phyloP scores from a whole-genome alignment of 2,797 vertebrate genomes.

The Argyrosomus regius region DNA sequence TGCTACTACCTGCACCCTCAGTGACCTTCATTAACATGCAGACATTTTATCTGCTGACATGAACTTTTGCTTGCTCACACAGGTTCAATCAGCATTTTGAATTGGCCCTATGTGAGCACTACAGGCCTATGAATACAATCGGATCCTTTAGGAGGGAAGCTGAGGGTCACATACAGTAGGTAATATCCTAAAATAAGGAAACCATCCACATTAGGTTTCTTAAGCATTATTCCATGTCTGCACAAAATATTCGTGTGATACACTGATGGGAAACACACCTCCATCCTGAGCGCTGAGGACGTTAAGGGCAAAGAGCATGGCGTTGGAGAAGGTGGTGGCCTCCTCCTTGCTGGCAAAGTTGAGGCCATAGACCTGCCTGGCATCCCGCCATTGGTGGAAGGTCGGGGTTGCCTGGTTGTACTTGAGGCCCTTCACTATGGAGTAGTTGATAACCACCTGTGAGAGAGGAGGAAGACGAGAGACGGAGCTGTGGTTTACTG shows the following conservation, averaged over 20 bases:
- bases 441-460: conserved; percentile 98
- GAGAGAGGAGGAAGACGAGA: neutral
- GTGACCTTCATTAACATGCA: neutral
- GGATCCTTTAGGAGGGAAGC: neutral
- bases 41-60: conserved; percentile 11
- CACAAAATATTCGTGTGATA: neutral
- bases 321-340: conserved; percentile 97
- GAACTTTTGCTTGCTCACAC: neutral
- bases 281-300: conserved; percentile 96
- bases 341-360: conserved; percentile 99
- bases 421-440: conserved; percentile 98
- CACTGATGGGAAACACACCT: conserved; percentile 81
- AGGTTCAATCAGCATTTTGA: conserved; percentile 5
- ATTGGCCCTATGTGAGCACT: neutral
- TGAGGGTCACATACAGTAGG: neutral
- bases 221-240: conserved; percentile 8
- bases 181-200: conserved; percentile 6
- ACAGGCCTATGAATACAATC: neutral
- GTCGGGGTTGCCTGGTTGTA: conserved; percentile 99
- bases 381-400: conserved; percentile 98
- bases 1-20: neutral
- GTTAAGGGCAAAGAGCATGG: conserved; percentile 96
- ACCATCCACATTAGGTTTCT: neutral
- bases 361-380: conserved; percentile 96
- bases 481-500: neutral